Conservation (phyloP, 2,797 vertebrate species). For the Enteromius anoplus region DNA sequence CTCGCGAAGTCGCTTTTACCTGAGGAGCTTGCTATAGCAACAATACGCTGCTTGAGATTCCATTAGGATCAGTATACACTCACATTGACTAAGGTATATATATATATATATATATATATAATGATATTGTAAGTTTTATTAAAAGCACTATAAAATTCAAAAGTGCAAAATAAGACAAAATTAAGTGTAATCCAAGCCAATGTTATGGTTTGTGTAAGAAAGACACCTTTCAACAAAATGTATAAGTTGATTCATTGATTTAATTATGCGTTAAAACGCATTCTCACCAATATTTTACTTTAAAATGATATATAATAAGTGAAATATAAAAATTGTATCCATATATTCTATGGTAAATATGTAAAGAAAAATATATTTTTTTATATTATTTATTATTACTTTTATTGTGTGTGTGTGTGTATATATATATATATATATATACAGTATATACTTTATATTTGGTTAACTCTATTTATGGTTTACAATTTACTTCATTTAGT, state of each 20-base stretch:
- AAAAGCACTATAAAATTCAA: too few species aligned
- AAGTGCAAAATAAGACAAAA: too few species aligned
- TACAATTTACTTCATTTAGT: not conserved
- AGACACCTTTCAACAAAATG: not conserved
- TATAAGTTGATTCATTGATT: not conserved
- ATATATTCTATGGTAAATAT: not conserved
- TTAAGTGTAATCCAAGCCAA: too few species aligned
- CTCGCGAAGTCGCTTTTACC: not conserved
- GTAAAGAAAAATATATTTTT: too few species aligned
- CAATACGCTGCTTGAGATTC: not conserved
- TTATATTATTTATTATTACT: not conserved
- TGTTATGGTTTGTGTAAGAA: not conserved
- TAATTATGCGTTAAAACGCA: not conserved
- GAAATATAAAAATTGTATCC: not conserved
- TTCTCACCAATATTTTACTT: not conserved
- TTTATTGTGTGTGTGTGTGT: too few species aligned
- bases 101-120: too few species aligned
- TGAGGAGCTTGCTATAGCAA: constrained; percentile 29
- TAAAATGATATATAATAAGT: not conserved
- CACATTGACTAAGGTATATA: not conserved
- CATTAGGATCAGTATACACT: constrained; percentile 7
- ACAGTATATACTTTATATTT: too few species aligned
- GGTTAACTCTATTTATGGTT: too few species aligned
- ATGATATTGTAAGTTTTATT: too few species aligned
- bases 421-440: too few species aligned